A percentile compares a stretch with the other conserved stretches of the same genome.
These are phyloP conservation scores for Catharus ustulatus DNA, from an alignment of 2,797 vertebrate species.

Conservation along the genomic window DNA sequence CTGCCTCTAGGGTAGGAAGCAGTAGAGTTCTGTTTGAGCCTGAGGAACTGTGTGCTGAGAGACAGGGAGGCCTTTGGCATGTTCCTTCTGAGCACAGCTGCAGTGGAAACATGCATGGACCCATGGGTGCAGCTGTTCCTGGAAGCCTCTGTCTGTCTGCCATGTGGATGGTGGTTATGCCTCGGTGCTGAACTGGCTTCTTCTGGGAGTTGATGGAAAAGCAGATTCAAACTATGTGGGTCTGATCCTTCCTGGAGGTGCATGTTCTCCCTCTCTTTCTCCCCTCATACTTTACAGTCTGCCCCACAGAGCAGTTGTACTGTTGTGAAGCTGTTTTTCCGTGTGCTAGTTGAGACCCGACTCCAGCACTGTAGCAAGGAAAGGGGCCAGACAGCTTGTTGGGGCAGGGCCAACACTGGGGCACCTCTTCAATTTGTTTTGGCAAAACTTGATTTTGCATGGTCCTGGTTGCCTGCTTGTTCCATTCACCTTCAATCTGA, in stretches of 20 bases:
- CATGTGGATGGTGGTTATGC: neutral
- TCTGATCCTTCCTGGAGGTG: neutral
- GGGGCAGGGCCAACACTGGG: constrained; percentile 45
- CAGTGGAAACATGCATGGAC: neutral
- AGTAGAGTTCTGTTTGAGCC: neutral
- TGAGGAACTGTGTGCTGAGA: neutral
- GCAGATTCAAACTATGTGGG: neutral
- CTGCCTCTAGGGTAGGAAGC: neutral
- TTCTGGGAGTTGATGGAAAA: neutral
- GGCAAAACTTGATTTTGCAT: constrained; percentile 30
- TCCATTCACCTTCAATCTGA: constrained; percentile 25
- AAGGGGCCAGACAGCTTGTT: constrained; percentile 50
- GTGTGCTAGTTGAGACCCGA: constrained; percentile 39
- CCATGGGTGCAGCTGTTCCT: constrained; percentile 18
- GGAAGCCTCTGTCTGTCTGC: constrained; percentile 16
- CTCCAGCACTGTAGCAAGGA: constrained; percentile 11
- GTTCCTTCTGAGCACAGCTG: neutral
- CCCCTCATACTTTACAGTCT: neutral
- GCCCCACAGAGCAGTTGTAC: neutral
- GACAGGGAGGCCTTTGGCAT: neutral
- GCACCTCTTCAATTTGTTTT: constrained; percentile 56
- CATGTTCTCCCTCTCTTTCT: neutral
- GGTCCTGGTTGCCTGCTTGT: constrained; percentile 35
- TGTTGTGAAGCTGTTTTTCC: constrained; percentile 16
- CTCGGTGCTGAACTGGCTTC: neutral